Conservation (phyloP, 2,888 invertebrate genomes). For the Pandemis heparana region DNA sequence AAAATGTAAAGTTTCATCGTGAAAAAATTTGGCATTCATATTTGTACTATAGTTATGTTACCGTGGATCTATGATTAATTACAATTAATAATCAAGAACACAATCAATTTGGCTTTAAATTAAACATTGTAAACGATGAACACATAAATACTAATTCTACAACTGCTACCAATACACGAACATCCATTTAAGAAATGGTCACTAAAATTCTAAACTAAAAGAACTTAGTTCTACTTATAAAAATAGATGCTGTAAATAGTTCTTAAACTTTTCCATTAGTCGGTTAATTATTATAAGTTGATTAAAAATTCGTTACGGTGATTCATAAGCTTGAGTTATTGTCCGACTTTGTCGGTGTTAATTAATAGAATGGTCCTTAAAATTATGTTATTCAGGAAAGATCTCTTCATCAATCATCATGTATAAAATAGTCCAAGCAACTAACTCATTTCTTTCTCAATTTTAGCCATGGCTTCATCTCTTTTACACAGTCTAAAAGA, state of each 20-base stretch:
- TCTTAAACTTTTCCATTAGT: constrained; percentile 22
- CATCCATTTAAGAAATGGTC: constrained; percentile 12
- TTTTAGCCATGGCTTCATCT: neutral
- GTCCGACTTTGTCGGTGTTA: constrained; percentile 63
- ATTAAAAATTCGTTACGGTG: constrained; percentile 49
- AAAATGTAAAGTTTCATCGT: constrained; percentile 38
- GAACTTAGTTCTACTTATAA: constrained; percentile 40
- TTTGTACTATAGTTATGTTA: constrained; percentile 52
- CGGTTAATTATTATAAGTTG: constrained; percentile 19
- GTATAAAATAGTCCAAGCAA: neutral
- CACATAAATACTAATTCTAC: constrained; percentile 32
- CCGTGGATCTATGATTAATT: constrained; percentile 35
- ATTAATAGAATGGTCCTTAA: constrained; percentile 42
- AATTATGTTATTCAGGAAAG: constrained; percentile 29
- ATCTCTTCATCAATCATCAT: constrained; percentile 16
- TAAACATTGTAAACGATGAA: constrained; percentile 41
- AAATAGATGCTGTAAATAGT: constrained; percentile 37
- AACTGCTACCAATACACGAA: constrained; percentile 3
- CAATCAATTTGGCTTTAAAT: constrained; percentile 55
- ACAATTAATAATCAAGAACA: constrained; percentile 52
- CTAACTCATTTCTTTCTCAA: neutral
- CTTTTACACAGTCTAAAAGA: neutral
- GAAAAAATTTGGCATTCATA: constrained; percentile 50
- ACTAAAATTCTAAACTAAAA: constrained; percentile 33
- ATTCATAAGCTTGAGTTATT: constrained; percentile 57